These are phyloP conservation scores for Corythoichthys intestinalis DNA, from an alignment of 2,113 vertebrate species.

Conservation along the genomic window DNA sequence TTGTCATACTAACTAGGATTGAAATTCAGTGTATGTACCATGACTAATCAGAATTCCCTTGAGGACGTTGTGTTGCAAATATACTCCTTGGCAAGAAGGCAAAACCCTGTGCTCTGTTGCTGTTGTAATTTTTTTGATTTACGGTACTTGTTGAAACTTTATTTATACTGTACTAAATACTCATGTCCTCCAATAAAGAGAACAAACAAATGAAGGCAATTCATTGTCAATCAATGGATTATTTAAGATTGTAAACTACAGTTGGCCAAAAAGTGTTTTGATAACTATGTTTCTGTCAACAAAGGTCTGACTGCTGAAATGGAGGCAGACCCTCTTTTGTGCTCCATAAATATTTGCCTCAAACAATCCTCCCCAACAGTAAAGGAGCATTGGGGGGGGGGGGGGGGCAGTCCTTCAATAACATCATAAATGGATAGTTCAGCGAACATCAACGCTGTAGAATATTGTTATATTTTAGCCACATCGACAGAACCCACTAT, in stretches of 20 bases:
- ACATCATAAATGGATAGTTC: background rate
- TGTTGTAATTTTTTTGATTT: too few species aligned
- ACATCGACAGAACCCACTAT: background rate
- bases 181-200: background rate
- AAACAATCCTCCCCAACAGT: background rate
- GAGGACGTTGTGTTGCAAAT: too few species aligned
- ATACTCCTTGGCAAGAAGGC: too few species aligned
- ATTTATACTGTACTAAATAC: background rate
- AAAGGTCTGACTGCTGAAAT: slow-evolving; percentile 1
- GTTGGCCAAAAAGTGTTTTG: background rate
- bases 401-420: background rate
- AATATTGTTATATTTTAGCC: too few species aligned
- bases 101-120: too few species aligned
- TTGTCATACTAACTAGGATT: background rate
- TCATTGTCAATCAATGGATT: too few species aligned
- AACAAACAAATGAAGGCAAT: background rate
- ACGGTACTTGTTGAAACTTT: background rate
- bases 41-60: background rate
- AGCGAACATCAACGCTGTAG: background rate
- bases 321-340: slow-evolving; percentile 4
- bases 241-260: background rate
- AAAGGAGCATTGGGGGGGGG: background rate
- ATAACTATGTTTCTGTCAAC: background rate
- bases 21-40: background rate
- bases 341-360: slow-evolving; percentile 25